A percentile compares a stretch with the other conserved stretches of the same genome.
phyloP scores from a whole-genome alignment of 2,888 invertebrate genomes.

The Nephrotoma appendiculata region DNA sequence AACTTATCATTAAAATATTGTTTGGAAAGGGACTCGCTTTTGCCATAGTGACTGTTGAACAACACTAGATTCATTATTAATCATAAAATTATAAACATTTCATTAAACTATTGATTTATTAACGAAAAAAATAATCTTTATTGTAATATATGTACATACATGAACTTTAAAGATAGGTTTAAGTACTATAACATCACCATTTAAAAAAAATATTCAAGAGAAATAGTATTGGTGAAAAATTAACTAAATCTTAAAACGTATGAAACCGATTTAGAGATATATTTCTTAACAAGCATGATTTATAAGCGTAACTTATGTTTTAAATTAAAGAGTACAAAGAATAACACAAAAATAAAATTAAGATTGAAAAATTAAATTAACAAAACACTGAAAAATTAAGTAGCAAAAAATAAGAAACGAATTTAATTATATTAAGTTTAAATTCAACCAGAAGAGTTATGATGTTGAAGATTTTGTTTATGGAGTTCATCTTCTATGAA shows the following conservation, averaged over 20 bases:
- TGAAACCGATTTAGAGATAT: neutral
- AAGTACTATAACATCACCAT: too few relatives aligned
- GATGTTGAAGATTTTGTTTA: neutral
- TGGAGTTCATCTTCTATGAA: neutral
- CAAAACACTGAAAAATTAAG: neutral
- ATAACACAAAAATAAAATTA: neutral
- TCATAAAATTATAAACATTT: too few relatives aligned
- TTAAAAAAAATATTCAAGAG: too few relatives aligned
- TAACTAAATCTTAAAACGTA: neutral
- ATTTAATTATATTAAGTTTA: neutral
- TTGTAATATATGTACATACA: too few relatives aligned
- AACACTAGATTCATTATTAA: too few relatives aligned
- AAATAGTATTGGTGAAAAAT: neutral
- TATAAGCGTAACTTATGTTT: neutral
- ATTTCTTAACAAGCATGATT: neutral
- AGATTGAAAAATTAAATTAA: neutral
- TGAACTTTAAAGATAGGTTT: too few relatives aligned
- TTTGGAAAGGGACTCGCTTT: too few relatives aligned
- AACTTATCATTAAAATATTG: too few relatives aligned
- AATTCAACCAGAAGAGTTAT: neutral
- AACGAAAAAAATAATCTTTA: too few relatives aligned
- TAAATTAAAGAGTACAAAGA: neutral
- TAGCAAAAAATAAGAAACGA: neutral
- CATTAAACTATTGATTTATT: too few relatives aligned
- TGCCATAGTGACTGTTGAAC: too few relatives aligned